Base-by-base conservation (phyloP, 2,888 invertebrate species). In the Habrosyne pyritoides region DNA sequence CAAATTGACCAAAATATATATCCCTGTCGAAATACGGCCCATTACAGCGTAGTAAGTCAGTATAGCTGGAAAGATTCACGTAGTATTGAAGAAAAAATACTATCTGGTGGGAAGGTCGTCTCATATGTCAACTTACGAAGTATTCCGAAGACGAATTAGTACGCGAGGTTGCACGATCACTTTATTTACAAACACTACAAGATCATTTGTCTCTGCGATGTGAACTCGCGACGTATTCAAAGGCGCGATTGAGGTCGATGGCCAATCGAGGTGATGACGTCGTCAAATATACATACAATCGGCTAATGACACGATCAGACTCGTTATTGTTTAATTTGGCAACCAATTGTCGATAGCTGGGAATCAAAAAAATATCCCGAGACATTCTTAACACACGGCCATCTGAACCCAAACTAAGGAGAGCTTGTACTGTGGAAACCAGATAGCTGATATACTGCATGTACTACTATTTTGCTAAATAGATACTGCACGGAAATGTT, bases 211-310 rank as follows among this genome's bases (percentile, higher is more conserved):
- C 14, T 12, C 42, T 42, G 42, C 18, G n/a, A 42, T 42, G 36
- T 36, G 8, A 42, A 42, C 12, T 18, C 21, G 14, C 51, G 42
- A 8, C 47, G 51, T 28, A 51, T 47, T 47, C 54, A 14, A 33
- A 42, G 26, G 26, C 28, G 50, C 53, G 18, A 14, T 47, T 42
- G 42, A 42, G 72, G 69, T 68, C 74, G 60, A 64, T 52, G 69
- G 55, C 68, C 73, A 67, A 66, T 66, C 67, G 59, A 71, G 63
- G 63, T 60, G 14, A 51, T 72, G 68, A 66, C 66, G 72, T 66
- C 57, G 33, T 18, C 42, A 18, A 8, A 69, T 53, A 58, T 58
- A 56, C 60, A 63, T 56, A 59, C 53, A 64, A 64, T 57, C 42
- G 42, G 59, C 61, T 48, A 59, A 65, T 55, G 52, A 54, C 53